A percentile compares a stretch with the other conserved stretches of the same genome.
phyloP scores from a whole-genome alignment of 2,888 invertebrate species.

The Nomada goodeniana region DNA sequence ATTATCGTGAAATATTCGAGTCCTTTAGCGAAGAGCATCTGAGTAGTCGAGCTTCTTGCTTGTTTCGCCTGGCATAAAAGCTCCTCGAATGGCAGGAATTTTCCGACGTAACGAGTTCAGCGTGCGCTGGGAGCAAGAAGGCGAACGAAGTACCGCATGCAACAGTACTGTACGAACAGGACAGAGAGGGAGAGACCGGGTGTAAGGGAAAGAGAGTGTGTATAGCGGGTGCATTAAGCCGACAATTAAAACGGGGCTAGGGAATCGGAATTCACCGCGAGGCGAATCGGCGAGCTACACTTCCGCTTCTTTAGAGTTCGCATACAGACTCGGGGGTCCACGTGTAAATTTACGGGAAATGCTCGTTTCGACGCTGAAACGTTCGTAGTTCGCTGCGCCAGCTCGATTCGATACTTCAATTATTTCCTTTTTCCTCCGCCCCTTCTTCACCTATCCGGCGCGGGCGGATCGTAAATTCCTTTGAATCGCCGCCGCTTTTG shows the following conservation, averaged over 20 bases:
- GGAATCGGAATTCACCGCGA: constrained; percentile 67
- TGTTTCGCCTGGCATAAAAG: constrained; percentile 25
- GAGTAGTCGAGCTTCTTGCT: neutral
- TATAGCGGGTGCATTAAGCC: constrained; percentile 68
- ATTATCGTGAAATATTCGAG: constrained; percentile 37
- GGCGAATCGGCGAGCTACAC: constrained; percentile 52
- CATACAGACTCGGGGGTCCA: neutral
- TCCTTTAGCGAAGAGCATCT: neutral
- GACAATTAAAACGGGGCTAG: constrained; percentile 72
- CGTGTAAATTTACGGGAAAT: constrained; percentile 37
- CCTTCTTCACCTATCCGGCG: too few species aligned
- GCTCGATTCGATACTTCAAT: constrained; percentile 41
- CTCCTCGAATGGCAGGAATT: constrained; percentile 48
- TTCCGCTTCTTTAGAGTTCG: constrained; percentile 33
- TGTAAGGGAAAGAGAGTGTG: too few species aligned
- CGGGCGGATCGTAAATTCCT: constrained; percentile 47
- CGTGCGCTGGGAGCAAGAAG: constrained; percentile 13
- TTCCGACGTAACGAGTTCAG: constrained; percentile 25
- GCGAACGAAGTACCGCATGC: constrained; percentile 12
- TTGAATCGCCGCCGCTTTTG: constrained; percentile 27
- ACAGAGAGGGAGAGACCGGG: neutral
- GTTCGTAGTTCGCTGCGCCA: neutral
- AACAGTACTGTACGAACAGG: constrained; percentile 15
- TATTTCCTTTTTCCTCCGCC: constrained; percentile 25
- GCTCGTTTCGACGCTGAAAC: neutral